Percentiles rank a stretch among this genome's conserved stretches.
These are phyloP conservation scores for Tupaia chinensis DNA, from an alignment of 2,113 vertebrate genomes.

Conservation along the genomic window DNA sequence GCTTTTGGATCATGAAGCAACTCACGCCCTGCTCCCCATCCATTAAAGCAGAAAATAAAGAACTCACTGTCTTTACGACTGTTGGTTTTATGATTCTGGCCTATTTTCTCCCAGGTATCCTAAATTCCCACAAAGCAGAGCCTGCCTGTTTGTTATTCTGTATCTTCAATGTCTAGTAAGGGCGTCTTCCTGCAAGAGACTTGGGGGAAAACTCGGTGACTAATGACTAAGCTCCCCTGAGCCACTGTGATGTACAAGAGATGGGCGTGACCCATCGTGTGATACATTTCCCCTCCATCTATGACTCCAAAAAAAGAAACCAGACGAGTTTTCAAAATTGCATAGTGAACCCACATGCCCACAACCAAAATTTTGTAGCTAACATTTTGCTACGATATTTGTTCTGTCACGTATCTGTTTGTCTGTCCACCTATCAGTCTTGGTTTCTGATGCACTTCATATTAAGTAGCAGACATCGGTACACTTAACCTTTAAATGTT, in stretches of 20 bases:
- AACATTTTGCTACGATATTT: neutral
- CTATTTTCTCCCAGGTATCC: slow-evolving; percentile 7
- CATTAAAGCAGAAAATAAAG: neutral
- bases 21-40: neutral
- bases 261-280: neutral
- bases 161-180: neutral
- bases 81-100: slow-evolving; percentile 26
- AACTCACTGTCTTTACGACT: neutral
- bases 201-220: neutral
- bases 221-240: neutral
- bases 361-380: neutral
- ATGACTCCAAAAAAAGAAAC: neutral
- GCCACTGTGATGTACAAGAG: neutral
- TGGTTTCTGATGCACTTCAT: neutral
- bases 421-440: neutral
- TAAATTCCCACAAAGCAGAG: neutral
- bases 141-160: neutral
- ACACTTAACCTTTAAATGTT: neutral
- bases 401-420: neutral
- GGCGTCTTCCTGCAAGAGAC: neutral
- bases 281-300: neutral
- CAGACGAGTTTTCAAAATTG: neutral
- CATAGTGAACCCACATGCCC: neutral
- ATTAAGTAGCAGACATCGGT: neutral
- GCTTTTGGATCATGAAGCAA: neutral